Percentiles rank a stretch among this genome's conserved stretches.
phyloP scores from a whole-genome alignment of 2,797 vertebrate species.

The Galago senegalensis region DNA sequence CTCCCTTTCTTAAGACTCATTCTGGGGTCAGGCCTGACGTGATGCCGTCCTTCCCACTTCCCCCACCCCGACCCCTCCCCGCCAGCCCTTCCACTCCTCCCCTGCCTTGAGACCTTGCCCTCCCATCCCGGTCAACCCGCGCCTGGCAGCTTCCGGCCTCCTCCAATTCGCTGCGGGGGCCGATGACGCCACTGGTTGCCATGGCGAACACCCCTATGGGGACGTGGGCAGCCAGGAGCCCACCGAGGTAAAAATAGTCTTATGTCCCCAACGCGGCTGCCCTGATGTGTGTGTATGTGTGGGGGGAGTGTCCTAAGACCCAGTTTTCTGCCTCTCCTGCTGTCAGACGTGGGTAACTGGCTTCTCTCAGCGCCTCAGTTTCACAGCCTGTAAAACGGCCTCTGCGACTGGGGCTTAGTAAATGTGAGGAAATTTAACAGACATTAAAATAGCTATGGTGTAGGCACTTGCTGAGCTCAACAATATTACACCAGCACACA shows the following conservation, averaged over 20 bases:
- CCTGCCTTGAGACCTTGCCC: not conserved
- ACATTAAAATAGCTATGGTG: fast-evolving
- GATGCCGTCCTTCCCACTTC: too few species aligned
- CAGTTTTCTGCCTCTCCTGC: not conserved
- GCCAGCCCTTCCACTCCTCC: not conserved
- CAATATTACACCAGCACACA: not conserved
- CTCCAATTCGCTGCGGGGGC: constrained; percentile 61
- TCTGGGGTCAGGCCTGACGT: not conserved
- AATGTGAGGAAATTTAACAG: not conserved
- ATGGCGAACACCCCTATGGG: constrained; percentile 70
- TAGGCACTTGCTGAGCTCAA: not conserved
- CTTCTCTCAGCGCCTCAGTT: constrained; percentile 43
- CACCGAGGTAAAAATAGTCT: constrained; percentile 78
- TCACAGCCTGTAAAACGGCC: not conserved
- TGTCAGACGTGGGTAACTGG: not conserved
- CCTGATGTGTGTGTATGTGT: not conserved
- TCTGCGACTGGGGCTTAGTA: not conserved
- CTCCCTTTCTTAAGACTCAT: not conserved
- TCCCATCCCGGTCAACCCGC: not conserved
- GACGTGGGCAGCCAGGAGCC: constrained; percentile 75
- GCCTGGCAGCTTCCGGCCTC: constrained; percentile 25
- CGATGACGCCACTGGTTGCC: constrained; percentile 82
- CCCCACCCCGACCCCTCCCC: too few species aligned
- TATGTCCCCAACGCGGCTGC: not conserved
- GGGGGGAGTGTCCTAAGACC: not conserved